Evolutionary conservation across 2,113 vertebrate species (phyloP).

Genomic region (Vulpes vulpes): DNA sequence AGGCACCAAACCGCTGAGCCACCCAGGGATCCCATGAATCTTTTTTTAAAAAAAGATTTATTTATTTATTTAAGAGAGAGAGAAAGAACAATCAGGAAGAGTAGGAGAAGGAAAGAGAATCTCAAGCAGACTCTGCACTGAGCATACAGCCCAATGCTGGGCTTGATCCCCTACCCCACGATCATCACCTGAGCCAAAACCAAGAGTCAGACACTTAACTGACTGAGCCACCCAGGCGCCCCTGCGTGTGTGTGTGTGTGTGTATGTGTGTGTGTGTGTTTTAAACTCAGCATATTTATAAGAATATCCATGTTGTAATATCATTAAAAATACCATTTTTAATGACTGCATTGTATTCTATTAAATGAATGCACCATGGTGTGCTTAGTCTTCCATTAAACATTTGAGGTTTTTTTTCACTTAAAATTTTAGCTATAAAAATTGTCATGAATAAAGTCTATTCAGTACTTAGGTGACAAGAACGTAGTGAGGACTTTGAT

Average conservation of each 20-base stretch:
- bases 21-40: no score
- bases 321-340: background rate
- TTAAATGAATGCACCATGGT: background rate
- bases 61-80: background rate
- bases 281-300: background rate
- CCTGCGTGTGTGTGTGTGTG: background rate
- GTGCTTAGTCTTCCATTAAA: background rate
- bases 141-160: background rate
- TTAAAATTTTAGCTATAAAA: conserved; percentile 7
- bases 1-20: no score
- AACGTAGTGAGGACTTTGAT: background rate
- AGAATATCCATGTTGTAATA: background rate
- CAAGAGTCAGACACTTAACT: background rate
- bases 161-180: background rate
- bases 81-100: background rate
- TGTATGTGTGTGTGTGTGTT: no score
- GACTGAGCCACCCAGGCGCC: background rate
- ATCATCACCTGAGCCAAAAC: background rate
- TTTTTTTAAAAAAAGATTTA: background rate
- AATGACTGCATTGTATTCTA: background rate
- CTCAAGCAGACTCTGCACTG: background rate
- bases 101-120: background rate
- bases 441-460: background rate
- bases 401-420: background rate
- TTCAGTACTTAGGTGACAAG: background rate